A percentile compares a stretch with the other conserved stretches of the same genome.
These are phyloP conservation scores for Carassius gibelio DNA, from an alignment of 2,113 vertebrate species.

Conservation along the genomic window DNA sequence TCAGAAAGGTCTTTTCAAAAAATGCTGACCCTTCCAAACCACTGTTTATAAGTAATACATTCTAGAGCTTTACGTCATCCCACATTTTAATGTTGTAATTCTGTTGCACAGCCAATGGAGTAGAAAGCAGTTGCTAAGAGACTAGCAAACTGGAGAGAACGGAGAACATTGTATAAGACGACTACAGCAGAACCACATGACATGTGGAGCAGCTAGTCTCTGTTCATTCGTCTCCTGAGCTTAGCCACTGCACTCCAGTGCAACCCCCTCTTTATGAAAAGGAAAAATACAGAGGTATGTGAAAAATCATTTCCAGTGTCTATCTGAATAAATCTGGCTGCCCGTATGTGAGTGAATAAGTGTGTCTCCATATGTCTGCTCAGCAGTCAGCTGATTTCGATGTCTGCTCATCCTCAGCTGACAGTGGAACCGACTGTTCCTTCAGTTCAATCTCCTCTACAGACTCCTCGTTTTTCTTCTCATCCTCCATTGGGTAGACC, in stretches of 20 bases:
- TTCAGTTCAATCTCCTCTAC: conserved; percentile 72
- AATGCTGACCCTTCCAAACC: conserved; percentile 3
- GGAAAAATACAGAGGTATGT: conserved; percentile 26
- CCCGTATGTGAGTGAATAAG: conserved; percentile 16
- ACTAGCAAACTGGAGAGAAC: not conserved
- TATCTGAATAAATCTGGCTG: conserved; percentile 23
- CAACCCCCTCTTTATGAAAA: conserved; percentile 43
- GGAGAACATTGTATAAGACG: conserved; percentile 8
- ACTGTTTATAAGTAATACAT: conserved; percentile 27
- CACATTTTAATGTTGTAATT: conserved; percentile 32
- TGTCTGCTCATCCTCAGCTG: conserved; percentile 62
- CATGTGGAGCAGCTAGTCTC: not conserved
- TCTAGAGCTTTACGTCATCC: conserved; percentile 1
- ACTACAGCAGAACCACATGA: conserved; percentile 1
- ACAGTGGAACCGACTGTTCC: conserved; percentile 70
- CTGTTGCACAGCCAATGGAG: not conserved
- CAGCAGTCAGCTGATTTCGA: conserved; percentile 70
- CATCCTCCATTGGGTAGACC: conserved; percentile 76
- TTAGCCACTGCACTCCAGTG: conserved; percentile 14
- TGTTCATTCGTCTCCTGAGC: conserved; percentile 1
- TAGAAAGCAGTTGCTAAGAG: conserved; percentile 5
- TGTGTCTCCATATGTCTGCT: conserved; percentile 52
- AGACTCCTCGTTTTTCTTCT: not conserved
- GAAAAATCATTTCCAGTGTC: conserved; percentile 46
- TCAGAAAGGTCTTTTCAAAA: not conserved